Conservation (phyloP, 2,888 invertebrate genomes). For the Coenonympha glycerion region DNA sequence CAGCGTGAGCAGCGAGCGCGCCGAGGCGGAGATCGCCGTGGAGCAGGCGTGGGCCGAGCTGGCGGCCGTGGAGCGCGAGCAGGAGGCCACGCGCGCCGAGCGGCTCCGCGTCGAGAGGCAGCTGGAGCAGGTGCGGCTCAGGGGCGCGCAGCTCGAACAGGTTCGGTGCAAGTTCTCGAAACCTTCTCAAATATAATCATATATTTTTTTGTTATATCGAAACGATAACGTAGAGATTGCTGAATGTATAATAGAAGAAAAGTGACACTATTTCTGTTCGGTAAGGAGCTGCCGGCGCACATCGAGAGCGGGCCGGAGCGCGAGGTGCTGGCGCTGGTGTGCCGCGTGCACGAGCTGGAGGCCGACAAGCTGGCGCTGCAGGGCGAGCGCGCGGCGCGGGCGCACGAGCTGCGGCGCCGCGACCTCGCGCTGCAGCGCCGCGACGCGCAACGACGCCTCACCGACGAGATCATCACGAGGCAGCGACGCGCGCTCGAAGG, state of each 20-base stretch:
- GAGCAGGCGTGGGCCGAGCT: slow-evolving; percentile 90
- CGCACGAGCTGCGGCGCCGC: slow-evolving; percentile 89
- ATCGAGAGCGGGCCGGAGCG: slow-evolving; percentile 92
- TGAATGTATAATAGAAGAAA: background rate
- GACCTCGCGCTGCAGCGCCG: slow-evolving; percentile 89
- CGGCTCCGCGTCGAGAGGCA: slow-evolving; percentile 86
- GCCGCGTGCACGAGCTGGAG: slow-evolving; percentile 94
- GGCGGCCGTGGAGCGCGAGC: slow-evolving; percentile 89
- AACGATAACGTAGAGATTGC: background rate
- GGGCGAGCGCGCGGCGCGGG: slow-evolving; percentile 88
- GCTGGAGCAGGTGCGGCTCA: slow-evolving; percentile 84
- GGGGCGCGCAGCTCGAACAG: slow-evolving; percentile 88
- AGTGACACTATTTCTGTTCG: background rate
- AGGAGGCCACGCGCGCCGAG: slow-evolving; percentile 85
- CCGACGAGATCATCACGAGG: slow-evolving; percentile 93
- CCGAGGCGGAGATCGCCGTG: slow-evolving; percentile 80
- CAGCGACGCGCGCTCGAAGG: slow-evolving; percentile 91
- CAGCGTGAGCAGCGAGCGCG: slow-evolving; percentile 46
- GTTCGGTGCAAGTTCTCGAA: too few species aligned
- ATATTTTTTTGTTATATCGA: too few species aligned
- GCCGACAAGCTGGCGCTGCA: slow-evolving; percentile 95
- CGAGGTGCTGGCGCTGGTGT: slow-evolving; percentile 90
- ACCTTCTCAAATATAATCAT: too few species aligned
- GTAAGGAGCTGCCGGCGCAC: slow-evolving; percentile 86
- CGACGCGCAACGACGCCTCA: slow-evolving; percentile 88